Evolutionary conservation across 2,888 invertebrate genomes (phyloP).

Genomic region (Meliscaeva auricollis): DNA sequence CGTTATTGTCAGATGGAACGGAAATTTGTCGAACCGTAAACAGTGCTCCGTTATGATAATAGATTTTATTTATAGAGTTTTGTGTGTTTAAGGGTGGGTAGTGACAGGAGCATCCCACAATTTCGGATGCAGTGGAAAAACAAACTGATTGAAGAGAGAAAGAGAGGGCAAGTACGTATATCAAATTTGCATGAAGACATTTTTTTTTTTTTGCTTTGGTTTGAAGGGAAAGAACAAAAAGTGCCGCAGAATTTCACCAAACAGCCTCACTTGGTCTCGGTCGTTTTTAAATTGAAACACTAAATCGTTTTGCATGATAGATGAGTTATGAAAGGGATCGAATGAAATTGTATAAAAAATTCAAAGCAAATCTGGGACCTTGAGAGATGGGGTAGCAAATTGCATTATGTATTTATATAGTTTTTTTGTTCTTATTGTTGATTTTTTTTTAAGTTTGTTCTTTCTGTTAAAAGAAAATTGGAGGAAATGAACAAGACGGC

Average conservation of each 20-base stretch:
- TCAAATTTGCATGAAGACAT: slow-evolving; percentile 65
- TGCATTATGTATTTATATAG: slow-evolving; percentile 51
- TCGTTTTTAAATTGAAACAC: slow-evolving; percentile 57
- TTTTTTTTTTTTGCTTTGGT: slow-evolving; percentile 20
- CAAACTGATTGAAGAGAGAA: neutral
- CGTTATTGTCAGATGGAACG: slow-evolving; percentile 36
- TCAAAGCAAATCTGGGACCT: slow-evolving; percentile 43
- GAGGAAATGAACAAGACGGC: neutral
- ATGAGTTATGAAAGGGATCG: slow-evolving; percentile 67
- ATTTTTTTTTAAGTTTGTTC: neutral
- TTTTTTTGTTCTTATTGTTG: neutral
- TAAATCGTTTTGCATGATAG: slow-evolving; percentile 64
- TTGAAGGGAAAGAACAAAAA: neutral
- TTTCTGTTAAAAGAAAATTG: neutral
- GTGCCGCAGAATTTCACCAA: slow-evolving; percentile 31
- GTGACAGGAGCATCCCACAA: slow-evolving; percentile 27
- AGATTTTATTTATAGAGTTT: slow-evolving; percentile 40
- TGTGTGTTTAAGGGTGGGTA: slow-evolving; percentile 20
- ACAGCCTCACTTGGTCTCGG: neutral
- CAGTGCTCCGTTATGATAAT: slow-evolving; percentile 35
- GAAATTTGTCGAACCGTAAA: slow-evolving; percentile 47
- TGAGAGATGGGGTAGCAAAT: slow-evolving; percentile 45
- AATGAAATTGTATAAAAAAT: slow-evolving; percentile 53
- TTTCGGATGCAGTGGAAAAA: slow-evolving; percentile 25
- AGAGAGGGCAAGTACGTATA: slow-evolving; percentile 37